phyloP scores from a whole-genome alignment of 2,888 invertebrate genomes.

The Calliphora vomitoria region DNA sequence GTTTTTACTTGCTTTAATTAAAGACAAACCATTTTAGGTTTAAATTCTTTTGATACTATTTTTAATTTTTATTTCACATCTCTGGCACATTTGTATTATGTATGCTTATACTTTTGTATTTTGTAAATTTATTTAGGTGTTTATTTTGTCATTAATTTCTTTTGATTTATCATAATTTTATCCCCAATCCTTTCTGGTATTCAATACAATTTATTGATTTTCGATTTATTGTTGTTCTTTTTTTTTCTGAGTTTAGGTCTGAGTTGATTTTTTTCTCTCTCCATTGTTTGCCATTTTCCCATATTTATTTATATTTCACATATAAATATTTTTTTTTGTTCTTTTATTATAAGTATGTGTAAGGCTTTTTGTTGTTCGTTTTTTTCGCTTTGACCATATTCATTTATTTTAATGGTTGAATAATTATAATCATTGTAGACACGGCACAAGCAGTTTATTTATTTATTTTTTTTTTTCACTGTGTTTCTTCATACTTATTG shows the following conservation, averaged over 20 bases:
- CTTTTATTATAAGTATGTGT: slow-evolving; percentile 8
- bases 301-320: background rate
- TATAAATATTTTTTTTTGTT: slow-evolving; percentile 1
- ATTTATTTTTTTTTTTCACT: background rate
- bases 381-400: slow-evolving; percentile 17
- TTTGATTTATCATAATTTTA: slow-evolving; percentile 17
- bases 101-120: background rate
- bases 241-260: background rate
- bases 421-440: slow-evolving; percentile 10
- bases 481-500: background rate
- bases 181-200: background rate
- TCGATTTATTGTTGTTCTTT: slow-evolving; percentile 16
- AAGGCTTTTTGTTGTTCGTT: background rate
- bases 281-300: background rate
- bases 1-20: too few species aligned
- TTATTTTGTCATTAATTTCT: background rate
- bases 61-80: too few species aligned
- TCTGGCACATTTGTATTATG: too few species aligned
- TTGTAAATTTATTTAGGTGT: background rate
- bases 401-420: slow-evolving; percentile 23
- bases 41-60: too few species aligned
- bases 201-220: slow-evolving; percentile 16
- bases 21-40: too few species aligned
- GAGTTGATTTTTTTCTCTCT: background rate
- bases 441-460: slow-evolving; percentile 1